Evolutionary conservation across 2,888 invertebrate genomes (phyloP), one percentile per base, ranked within the genome.

Genomic region (Polyommatus icarus): DNA sequence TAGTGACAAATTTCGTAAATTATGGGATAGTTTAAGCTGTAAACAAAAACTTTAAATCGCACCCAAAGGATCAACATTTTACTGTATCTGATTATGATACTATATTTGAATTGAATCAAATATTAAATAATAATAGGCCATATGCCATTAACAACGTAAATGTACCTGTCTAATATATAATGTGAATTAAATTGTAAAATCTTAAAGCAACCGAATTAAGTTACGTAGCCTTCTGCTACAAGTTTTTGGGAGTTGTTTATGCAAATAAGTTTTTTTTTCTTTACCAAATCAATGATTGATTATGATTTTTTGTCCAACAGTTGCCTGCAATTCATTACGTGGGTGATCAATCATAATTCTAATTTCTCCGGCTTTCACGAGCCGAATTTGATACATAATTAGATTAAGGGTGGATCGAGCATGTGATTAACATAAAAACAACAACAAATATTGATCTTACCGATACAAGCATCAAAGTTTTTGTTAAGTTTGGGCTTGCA

Each of bases 21-120:
- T 46, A 24, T 75, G 75, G 32, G 24, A 29, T 15, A 29, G 75
- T 29, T 50, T 54, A 54, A 75, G 54, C 29, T 29, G 50, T 54
- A 77, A 71, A 75, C 67, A 76, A 76, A 76, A 78, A 76, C 29
- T 54, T 81, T 80, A 83, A 79, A 79, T 86, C 84, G 86, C 83
- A 84, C 86, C 85, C 83, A 82, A 84, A 86, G 87, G 91, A 90
- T 90, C 91, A 67, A 32, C 29, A 10, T 32, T 67, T 29, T 67
- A 67, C 29, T 67, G 15, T 32, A 6, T 67, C 15, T 15, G 12
- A 32, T 67, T 15, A 32, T 67, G 29, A 29, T 29, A 15, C 5
- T 67, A 67, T 32, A 67, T 12, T 15, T 32, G 18, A 15, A 67
- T 29, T 15, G 24, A 67, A 24, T 8, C 5, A 15, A 10, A 24